Base-by-base conservation (phyloP, 2,797 vertebrate species). In the Sebastes trivittatus region DNA sequence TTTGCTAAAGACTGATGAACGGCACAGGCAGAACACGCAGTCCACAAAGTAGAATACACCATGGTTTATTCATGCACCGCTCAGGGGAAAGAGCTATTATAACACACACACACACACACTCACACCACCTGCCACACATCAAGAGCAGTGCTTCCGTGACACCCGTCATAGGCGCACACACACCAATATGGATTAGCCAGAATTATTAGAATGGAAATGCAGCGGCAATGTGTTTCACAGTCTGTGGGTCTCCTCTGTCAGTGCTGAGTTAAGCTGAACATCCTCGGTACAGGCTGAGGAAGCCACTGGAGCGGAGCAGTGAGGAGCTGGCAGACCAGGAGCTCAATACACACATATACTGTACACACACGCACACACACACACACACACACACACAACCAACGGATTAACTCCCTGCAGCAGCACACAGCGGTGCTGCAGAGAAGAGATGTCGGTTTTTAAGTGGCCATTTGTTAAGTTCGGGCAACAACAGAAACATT, bases 391-490 rank as follows among this genome's bases (percentile, higher is more conserved):
- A 23, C 23, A 23, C 23, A 23, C 23, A 23, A 73, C 66, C 63
- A 63, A 58, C 30, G 83, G 93, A 94, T 94, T 94, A 94, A 80
- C 82, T 87, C 86, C 84, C 83, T 59, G 81, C 83, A 83, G 85
- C 85, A 92, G 80, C 86, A 61, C 83, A 76, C 82, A 78, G 85
- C 30, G 54, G 80, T 73, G 85, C 89, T 91, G 90, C 82, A 80
- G 83, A 87, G 91, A 91, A 61, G 86, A 88, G 87, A 92, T 89
- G 93, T 93, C 91, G 84, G 77, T 85, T 93, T 94, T 91, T 92
- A 94, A 93, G 91, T 94, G 93, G 89, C 84, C 90, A 90, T 93
- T 94, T 93, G 89, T 94, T 91, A 91, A 90, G 83, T 93, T 91
- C 70, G 56, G 78, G 85, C 89, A 90, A 91, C 88, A 89, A 90